These are phyloP conservation scores for Anoplolepis gracilipes DNA, from an alignment of 1,140 invertebrate genomes.

Conservation along the genomic window DNA sequence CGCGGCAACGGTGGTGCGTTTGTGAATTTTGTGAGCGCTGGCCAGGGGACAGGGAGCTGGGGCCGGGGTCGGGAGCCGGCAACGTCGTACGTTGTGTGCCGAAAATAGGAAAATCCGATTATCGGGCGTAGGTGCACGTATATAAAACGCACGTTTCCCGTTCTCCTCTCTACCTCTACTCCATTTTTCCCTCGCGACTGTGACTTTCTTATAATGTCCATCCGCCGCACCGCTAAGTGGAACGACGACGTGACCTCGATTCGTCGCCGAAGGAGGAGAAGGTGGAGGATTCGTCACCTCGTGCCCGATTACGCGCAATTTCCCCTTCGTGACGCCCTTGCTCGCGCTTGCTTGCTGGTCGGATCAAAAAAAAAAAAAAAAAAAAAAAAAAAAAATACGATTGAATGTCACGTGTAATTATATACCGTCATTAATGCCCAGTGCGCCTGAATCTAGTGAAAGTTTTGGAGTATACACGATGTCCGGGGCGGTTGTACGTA, in stretches of 20 bases:
- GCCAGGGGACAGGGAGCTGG: conserved; percentile 34
- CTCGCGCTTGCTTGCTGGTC: conserved; percentile 34
- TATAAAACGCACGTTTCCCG: conserved; percentile 10
- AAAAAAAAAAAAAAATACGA: too few relatives aligned
- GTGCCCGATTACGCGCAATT: conserved; percentile 53
- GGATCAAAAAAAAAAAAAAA: too few relatives aligned
- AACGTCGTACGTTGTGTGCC: conserved; percentile 68
- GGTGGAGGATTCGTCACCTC: conserved; percentile 49
- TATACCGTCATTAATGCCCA: neutral
- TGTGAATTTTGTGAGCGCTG: neutral
- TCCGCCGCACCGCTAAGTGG: neutral
- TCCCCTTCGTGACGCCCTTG: conserved; percentile 19
- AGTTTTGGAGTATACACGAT: too few relatives aligned
- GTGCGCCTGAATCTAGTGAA: too few relatives aligned
- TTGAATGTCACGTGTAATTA: conserved; percentile 3
- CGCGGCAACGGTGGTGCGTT: conserved; percentile 18
- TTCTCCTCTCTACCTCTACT: neutral
- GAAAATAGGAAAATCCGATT: conserved; percentile 71
- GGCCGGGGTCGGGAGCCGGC: conserved; percentile 55
- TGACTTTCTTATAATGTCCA: conserved; percentile 19
- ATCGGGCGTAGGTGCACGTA: conserved; percentile 55
- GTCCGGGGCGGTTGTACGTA: too few relatives aligned
- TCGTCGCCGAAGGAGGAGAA: conserved; percentile 15
- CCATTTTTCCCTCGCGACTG: neutral
- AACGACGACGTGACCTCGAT: conserved; percentile 50